phyloP scores from a whole-genome alignment of 2,797 vertebrate species.

The Hipposideros larvatus region DNA sequence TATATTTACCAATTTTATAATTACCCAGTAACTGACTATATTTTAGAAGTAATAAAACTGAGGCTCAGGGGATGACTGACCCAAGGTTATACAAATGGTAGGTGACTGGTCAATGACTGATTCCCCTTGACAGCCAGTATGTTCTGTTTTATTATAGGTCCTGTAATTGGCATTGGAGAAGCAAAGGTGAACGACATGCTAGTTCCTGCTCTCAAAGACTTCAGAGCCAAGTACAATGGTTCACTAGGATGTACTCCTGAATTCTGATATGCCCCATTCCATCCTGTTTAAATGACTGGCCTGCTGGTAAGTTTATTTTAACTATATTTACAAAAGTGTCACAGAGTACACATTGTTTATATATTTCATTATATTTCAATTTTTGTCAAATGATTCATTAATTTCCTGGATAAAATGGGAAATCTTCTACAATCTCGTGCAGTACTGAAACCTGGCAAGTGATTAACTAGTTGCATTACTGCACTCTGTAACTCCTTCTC shows the following conservation, averaged over 20 bases:
- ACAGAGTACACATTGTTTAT: not conserved
- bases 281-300: conserved; percentile 39
- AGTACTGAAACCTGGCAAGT: not conserved
- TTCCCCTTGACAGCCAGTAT: not conserved
- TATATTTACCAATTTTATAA: not conserved
- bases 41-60: conserved; percentile 38
- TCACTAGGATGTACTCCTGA: not conserved
- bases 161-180: not conserved
- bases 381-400: not conserved
- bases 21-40: not conserved
- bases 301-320: not conserved
- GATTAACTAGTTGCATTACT: not conserved
- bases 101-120: not conserved
- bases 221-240: not conserved
- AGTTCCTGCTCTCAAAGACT: not conserved
- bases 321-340: not conserved
- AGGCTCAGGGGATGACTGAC: not conserved
- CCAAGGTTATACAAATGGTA: not conserved
- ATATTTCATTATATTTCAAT: conserved; percentile 19
- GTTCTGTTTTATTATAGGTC: conserved; percentile 12
- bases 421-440: not conserved
- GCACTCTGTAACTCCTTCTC: not conserved
- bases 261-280: not conserved
- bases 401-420: not conserved
- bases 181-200: not conserved